Conservation (phyloP, 2,888 invertebrate genomes). For the Drosophila kuntzei region DNA sequence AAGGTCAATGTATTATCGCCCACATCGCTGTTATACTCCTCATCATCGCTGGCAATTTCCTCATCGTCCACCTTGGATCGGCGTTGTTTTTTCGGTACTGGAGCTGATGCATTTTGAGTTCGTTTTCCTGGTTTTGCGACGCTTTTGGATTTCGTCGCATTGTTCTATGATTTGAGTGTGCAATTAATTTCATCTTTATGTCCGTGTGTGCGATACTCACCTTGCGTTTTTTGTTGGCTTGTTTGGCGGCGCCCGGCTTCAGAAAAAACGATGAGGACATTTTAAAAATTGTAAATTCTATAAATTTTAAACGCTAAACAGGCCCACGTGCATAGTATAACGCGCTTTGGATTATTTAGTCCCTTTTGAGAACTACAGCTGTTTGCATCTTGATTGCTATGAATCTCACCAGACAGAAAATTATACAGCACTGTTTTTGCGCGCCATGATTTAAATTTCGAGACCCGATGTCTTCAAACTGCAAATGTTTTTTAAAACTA, state of each 20-base stretch:
- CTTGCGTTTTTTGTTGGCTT: constrained; percentile 87
- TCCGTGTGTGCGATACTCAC: constrained; percentile 54
- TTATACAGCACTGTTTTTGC: constrained; percentile 9
- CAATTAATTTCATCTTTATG: not conserved
- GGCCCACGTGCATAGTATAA: constrained; percentile 56
- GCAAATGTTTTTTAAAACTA: not conserved
- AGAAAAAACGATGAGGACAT: constrained; percentile 87
- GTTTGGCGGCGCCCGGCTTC: constrained; percentile 87
- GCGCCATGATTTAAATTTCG: not conserved
- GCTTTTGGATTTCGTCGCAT: constrained; percentile 36
- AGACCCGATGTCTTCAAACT: not conserved
- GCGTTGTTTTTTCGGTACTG: constrained; percentile 83
- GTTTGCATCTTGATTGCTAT: constrained; percentile 11
- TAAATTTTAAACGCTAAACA: constrained; percentile 38
- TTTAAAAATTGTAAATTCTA: constrained; percentile 31
- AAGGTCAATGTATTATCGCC: constrained; percentile 73
- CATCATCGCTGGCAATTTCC: constrained; percentile 89
- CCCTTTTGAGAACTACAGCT: constrained; percentile 12
- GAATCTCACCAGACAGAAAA: not conserved
- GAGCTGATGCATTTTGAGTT: constrained; percentile 32
- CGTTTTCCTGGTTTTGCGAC: constrained; percentile 47
- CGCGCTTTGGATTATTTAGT: constrained; percentile 32
- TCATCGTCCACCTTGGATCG: constrained; percentile 86
- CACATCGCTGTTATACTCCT: constrained; percentile 87
- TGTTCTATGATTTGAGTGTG: constrained; percentile 20